Percentiles rank a stretch among this genome's conserved stretches.
These are phyloP conservation scores for Halictus rubicundus DNA, from an alignment of 1,140 invertebrate species.

Conservation along the genomic window DNA sequence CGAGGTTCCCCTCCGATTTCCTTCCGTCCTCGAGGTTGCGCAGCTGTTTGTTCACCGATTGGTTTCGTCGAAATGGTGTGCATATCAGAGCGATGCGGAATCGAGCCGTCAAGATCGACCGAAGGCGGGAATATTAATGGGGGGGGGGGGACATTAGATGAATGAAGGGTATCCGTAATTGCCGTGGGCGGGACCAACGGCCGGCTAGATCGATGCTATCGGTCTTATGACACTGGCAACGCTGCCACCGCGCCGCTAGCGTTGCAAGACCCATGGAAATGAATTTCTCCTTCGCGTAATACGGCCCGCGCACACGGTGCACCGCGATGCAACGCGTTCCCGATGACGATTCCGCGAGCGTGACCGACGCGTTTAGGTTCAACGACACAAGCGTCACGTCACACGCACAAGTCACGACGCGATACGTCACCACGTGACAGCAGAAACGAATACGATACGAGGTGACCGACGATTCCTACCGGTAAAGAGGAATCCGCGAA, in stretches of 20 bases:
- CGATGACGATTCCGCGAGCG: slow-evolving; percentile 45
- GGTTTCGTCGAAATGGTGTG: background rate
- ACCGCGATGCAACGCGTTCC: background rate
- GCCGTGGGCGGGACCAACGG: too few relatives aligned
- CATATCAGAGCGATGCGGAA: background rate
- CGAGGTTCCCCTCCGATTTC: too few relatives aligned
- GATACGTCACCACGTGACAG: slow-evolving; percentile 32
- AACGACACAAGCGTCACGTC: slow-evolving; percentile 46
- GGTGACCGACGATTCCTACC: background rate
- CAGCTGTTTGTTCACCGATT: too few relatives aligned
- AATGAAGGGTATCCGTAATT: background rate
- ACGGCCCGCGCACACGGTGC: background rate
- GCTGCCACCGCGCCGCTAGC: background rate
- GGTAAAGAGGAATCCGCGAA: too few relatives aligned
- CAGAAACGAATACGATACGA: slow-evolving; percentile 25
- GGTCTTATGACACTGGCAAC: background rate
- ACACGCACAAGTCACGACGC: slow-evolving; percentile 31
- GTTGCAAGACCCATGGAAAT: slow-evolving; percentile 8
- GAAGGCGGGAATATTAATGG: background rate
- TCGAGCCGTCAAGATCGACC: background rate
- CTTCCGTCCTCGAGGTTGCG: too few relatives aligned
- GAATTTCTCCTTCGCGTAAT: slow-evolving; percentile 24
- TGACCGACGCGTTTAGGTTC: slow-evolving; percentile 54
- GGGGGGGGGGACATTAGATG: background rate
- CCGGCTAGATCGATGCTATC: background rate